phyloP scores from a whole-genome alignment of 2,113 vertebrate genomes.

The Larimichthys crocea region DNA sequence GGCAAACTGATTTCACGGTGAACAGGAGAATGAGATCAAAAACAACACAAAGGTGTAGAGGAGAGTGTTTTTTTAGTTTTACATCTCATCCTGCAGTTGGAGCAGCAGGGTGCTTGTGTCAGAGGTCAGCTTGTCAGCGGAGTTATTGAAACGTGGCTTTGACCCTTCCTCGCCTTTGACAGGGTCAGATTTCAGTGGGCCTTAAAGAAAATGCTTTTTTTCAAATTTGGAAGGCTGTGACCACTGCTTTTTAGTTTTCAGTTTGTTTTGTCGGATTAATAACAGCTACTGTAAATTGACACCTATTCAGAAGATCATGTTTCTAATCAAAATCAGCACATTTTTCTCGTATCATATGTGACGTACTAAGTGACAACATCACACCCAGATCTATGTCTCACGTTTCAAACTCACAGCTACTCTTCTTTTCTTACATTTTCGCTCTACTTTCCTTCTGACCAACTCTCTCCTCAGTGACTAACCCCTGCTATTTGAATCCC shows the following conservation, averaged over 20 bases:
- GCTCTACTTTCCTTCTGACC: not conserved
- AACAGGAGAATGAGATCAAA: slow-evolving; percentile 59
- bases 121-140: slow-evolving; percentile 67
- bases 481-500: slow-evolving; percentile 29
- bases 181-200: slow-evolving; percentile 54
- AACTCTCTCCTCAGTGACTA: not conserved
- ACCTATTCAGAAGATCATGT: not conserved
- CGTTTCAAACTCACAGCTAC: not conserved
- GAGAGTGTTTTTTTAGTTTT: slow-evolving; percentile 77
- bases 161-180: slow-evolving; percentile 49
- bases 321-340: not conserved
- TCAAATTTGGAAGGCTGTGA: not conserved
- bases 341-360: not conserved
- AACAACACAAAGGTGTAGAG: slow-evolving; percentile 72
- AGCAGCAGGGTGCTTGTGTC: slow-evolving; percentile 46
- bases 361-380: not conserved
- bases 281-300: not conserved
- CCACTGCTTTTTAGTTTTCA: not conserved
- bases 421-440: not conserved
- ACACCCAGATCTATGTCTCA: not conserved
- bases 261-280: not conserved
- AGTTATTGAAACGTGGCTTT: slow-evolving; percentile 53
- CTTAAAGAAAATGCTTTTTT: slow-evolving; percentile 37
- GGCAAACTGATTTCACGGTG: slow-evolving; percentile 75
- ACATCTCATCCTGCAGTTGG: slow-evolving; percentile 43